Percentiles rank a stretch among this genome's conserved stretches.
phyloP scores from a whole-genome alignment of 2,113 vertebrate species.

The Pterocles burchelli region DNA sequence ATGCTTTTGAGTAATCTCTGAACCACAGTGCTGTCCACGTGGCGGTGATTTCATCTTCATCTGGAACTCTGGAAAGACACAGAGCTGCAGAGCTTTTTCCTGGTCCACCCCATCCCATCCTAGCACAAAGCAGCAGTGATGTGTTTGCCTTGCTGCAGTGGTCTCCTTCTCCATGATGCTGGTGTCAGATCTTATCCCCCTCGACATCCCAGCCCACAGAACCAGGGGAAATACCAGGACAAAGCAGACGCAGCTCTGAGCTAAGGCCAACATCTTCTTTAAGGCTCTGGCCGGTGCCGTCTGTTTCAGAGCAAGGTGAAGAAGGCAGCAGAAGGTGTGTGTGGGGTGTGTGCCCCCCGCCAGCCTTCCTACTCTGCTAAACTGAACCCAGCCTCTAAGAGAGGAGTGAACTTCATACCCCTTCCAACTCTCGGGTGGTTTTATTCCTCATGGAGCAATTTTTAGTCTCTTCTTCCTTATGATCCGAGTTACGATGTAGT shows the following conservation, averaged over 20 bases:
- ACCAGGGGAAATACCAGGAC: background rate
- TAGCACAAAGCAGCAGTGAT: accelerated
- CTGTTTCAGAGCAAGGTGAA: background rate
- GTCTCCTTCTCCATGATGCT: accelerated
- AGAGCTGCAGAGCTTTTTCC: background rate
- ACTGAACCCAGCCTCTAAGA: background rate
- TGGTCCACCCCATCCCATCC: accelerated
- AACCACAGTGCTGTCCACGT: accelerated
- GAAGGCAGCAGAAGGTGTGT: background rate
- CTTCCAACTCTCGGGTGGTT: background rate
- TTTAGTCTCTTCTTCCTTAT: background rate
- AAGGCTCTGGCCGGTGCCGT: background rate
- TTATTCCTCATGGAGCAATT: background rate
- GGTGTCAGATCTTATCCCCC: background rate
- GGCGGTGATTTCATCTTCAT: background rate
- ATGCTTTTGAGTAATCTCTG: background rate
- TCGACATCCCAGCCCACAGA: accelerated
- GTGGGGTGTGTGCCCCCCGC: accelerated
- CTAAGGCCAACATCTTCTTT: background rate
- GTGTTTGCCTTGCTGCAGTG: background rate
- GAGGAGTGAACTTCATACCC: background rate
- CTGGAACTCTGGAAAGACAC: background rate
- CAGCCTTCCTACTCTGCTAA: background rate
- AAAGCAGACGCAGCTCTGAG: background rate
- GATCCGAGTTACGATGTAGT: background rate